These are phyloP conservation scores for Hyposoter dolosus DNA, from an alignment of 2,888 invertebrate genomes.

Conservation along the genomic window DNA sequence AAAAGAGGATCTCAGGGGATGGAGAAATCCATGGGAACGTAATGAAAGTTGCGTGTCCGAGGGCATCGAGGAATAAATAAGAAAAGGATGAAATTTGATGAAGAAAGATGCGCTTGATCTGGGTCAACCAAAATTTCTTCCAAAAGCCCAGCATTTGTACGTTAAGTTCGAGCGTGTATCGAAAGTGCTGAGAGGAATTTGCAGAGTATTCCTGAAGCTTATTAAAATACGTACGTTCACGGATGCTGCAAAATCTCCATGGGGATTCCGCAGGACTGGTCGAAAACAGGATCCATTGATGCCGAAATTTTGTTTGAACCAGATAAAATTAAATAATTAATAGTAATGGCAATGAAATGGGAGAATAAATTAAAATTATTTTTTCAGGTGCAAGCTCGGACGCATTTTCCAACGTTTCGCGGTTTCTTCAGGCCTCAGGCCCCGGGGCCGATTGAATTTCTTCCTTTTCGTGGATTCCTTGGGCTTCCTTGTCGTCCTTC, in stretches of 20 bases:
- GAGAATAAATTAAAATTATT: conserved; percentile 33
- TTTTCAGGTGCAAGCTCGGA: conserved; percentile 19
- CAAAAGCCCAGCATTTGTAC: not conserved
- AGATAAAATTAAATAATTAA: conserved; percentile 12
- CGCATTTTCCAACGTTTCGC: not conserved
- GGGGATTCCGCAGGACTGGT: not conserved
- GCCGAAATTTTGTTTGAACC: conserved; percentile 19
- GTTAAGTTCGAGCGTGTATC: not conserved
- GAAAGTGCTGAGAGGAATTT: no score
- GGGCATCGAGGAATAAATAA: conserved; percentile 4
- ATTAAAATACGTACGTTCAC: not conserved
- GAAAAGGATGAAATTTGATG: conserved; percentile 14
- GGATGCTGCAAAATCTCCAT: not conserved
- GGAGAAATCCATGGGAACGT: not conserved
- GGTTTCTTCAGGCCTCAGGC: conserved; percentile 18
- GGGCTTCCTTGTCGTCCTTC: conserved; percentile 84
- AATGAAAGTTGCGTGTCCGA: not conserved
- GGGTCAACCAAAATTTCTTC: conserved; percentile 23
- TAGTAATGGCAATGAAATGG: conserved; percentile 8
- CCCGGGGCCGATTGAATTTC: not conserved
- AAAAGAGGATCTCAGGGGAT: not conserved
- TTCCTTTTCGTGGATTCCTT: conserved; percentile 32
- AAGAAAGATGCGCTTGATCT: not conserved
- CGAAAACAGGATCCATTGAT: not conserved
- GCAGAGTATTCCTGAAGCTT: no score